These are phyloP conservation scores for Falcaria lacertinaria DNA, from an alignment of 2,888 invertebrate species.

Conservation along the genomic window DNA sequence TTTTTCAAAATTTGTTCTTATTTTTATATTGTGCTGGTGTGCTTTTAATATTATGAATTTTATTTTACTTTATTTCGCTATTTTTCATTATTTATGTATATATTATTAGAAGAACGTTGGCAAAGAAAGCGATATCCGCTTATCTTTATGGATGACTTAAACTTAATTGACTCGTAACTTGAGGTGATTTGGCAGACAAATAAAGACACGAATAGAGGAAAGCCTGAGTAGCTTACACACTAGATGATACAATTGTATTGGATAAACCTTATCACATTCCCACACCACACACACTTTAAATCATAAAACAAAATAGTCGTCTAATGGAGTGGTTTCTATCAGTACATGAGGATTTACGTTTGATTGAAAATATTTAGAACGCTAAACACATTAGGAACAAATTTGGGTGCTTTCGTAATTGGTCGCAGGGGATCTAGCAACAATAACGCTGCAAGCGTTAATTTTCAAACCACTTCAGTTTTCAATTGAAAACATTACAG, in stretches of 20 bases:
- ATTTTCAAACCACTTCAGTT: background rate
- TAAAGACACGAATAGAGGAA: constrained; percentile 28
- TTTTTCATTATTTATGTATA: constrained; percentile 35
- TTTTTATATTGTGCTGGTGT: constrained; percentile 70
- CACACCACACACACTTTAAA: constrained; percentile 45
- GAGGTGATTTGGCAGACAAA: constrained; percentile 55
- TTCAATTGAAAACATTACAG: background rate
- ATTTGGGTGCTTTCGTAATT: constrained; percentile 6
- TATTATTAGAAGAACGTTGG: constrained; percentile 54
- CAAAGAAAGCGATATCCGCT: constrained; percentile 40
- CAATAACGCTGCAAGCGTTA: background rate
- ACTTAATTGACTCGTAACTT: constrained; percentile 73
- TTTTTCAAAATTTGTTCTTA: constrained; percentile 31
- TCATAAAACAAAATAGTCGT: constrained; percentile 36
- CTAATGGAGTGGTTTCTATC: constrained; percentile 56
- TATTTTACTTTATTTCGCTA: constrained; percentile 40
- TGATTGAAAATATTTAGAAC: constrained; percentile 33
- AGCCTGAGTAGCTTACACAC: constrained; percentile 49
- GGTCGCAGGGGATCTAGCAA: background rate
- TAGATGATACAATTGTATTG: constrained; percentile 57
- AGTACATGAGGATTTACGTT: constrained; percentile 48
- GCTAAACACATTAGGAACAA: constrained; percentile 64
- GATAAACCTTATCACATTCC: constrained; percentile 54
- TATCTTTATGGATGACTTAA: constrained; percentile 74
- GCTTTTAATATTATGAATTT: constrained; percentile 44